Conservation (phyloP, 92 coral and sea anemone genomes). For the Meandrina meandrites region DNA sequence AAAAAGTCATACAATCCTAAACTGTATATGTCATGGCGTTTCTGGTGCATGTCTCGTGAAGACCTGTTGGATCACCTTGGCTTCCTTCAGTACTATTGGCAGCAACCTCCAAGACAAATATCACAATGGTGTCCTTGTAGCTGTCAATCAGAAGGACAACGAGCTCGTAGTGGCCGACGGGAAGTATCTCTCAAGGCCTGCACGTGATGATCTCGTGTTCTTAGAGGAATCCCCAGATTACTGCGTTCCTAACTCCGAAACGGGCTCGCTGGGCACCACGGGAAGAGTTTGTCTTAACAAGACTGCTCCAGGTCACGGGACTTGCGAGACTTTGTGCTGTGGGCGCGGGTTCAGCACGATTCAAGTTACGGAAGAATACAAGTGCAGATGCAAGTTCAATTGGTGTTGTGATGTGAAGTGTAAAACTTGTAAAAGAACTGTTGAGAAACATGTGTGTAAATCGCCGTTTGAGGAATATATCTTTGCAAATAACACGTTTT, state of each 20-base stretch:
- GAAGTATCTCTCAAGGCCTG: constrained; percentile 50
- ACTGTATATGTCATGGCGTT: constrained; percentile 94
- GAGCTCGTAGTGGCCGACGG: constrained; percentile 59
- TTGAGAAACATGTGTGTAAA: constrained; percentile 80
- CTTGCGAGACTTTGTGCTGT: constrained; percentile 81
- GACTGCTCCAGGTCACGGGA: constrained; percentile 58
- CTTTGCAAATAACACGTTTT: not conserved
- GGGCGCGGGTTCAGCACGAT: constrained; percentile 87
- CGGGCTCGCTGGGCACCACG: constrained; percentile 89
- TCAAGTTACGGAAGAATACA: constrained; percentile 70
- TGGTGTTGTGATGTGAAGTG: constrained; percentile 94
- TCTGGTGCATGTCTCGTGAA: constrained; percentile 77
- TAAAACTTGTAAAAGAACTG: constrained; percentile 74
- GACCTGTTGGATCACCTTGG: constrained; percentile 81
- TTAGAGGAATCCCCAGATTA: constrained; percentile 93
- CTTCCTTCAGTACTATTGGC: constrained; percentile 81
- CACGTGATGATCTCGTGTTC: constrained; percentile 80
- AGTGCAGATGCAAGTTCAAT: constrained; percentile 80
- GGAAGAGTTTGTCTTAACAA: constrained; percentile 77
- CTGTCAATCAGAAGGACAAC: constrained; percentile 81
- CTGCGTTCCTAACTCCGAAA: constrained; percentile 61
- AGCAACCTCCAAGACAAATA: constrained; percentile 68
- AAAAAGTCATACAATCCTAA: constrained; percentile 55
- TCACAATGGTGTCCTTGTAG: constrained; percentile 55
- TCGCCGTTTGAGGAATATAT: constrained; percentile 12